These are phyloP conservation scores for Andrena haemorrhoa DNA, from an alignment of 2,888 invertebrate genomes.

Conservation along the genomic window DNA sequence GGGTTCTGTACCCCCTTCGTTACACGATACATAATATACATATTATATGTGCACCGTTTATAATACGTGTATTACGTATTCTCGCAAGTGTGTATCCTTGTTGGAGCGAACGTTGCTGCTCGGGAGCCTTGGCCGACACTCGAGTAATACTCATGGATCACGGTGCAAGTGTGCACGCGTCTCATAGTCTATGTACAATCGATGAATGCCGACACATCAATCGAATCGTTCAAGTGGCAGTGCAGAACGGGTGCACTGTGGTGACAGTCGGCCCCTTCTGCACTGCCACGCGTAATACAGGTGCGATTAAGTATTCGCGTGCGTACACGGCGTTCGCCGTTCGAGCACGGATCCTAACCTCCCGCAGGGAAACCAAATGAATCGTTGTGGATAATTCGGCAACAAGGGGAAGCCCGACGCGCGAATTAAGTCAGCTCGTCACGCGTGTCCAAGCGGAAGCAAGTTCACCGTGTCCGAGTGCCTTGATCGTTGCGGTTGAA, in stretches of 20 bases:
- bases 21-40: conserved; percentile 58
- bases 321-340: conserved; percentile 19
- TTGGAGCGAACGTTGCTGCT: conserved; percentile 44
- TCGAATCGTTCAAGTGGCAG: conserved; percentile 11
- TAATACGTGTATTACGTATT: conserved; percentile 55
- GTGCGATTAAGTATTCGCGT: conserved; percentile 9
- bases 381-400: conserved; percentile 10
- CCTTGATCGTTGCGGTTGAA: neutral
- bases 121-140: conserved; percentile 46
- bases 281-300: conserved; percentile 1
- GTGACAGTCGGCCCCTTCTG: neutral
- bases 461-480: neutral
- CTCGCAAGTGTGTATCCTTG: conserved; percentile 31
- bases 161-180: conserved; percentile 26
- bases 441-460: neutral
- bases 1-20: conserved; percentile 34
- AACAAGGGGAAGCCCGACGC: neutral
- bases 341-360: conserved; percentile 9
- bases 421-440: neutral
- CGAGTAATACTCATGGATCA: conserved; percentile 40
- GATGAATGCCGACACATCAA: conserved; percentile 22
- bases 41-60: conserved; percentile 47
- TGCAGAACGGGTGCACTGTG: neutral
- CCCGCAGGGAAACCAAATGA: conserved; percentile 25
- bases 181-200: conserved; percentile 47